Evolutionary conservation across 2,113 vertebrate species (phyloP).

Genomic region (Ophiodon elongatus): DNA sequence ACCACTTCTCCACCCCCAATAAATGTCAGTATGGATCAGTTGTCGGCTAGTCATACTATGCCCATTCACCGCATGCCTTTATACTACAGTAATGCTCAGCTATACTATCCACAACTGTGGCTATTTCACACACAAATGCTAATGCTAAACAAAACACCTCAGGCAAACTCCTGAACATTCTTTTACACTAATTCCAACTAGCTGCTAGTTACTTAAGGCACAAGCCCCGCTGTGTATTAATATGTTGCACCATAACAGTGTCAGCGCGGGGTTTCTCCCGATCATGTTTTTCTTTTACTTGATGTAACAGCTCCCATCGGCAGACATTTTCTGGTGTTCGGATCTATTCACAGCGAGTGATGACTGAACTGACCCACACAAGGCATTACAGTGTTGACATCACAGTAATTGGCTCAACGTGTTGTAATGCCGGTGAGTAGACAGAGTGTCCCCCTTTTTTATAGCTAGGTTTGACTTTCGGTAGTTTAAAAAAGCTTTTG

Average conservation of each 20-base stretch:
- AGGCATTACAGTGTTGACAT: not conserved
- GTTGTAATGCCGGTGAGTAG: not conserved
- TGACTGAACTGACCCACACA: slow-evolving; percentile 10
- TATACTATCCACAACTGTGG: slow-evolving; percentile 19
- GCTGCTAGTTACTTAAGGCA: slow-evolving; percentile 27
- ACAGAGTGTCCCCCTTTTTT: not conserved
- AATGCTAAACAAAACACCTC: slow-evolving; percentile 53
- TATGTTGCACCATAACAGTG: slow-evolving; percentile 19
- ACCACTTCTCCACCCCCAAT: slow-evolving; percentile 26
- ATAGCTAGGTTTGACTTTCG: not conserved
- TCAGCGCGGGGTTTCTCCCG: not conserved
- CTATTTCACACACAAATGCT: slow-evolving; percentile 46
- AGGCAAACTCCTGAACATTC: slow-evolving; percentile 22
- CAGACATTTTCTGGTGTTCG: slow-evolving; percentile 20
- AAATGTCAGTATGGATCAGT: slow-evolving; percentile 47
- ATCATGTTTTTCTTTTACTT: slow-evolving; percentile 14
- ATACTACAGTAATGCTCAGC: not conserved
- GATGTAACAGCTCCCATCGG: slow-evolving; percentile 21
- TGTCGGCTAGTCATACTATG: slow-evolving; percentile 12
- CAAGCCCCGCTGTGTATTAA: slow-evolving; percentile 30
- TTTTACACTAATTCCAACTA: slow-evolving; percentile 41
- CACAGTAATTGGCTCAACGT: not conserved
- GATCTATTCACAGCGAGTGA: slow-evolving; percentile 21
- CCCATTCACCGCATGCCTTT: slow-evolving; percentile 41
- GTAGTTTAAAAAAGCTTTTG: not conserved